A percentile compares a stretch with the other conserved stretches of the same genome.
phyloP scores from a whole-genome alignment of 2,797 vertebrate species.

The Kryptopterus vitreolus region DNA sequence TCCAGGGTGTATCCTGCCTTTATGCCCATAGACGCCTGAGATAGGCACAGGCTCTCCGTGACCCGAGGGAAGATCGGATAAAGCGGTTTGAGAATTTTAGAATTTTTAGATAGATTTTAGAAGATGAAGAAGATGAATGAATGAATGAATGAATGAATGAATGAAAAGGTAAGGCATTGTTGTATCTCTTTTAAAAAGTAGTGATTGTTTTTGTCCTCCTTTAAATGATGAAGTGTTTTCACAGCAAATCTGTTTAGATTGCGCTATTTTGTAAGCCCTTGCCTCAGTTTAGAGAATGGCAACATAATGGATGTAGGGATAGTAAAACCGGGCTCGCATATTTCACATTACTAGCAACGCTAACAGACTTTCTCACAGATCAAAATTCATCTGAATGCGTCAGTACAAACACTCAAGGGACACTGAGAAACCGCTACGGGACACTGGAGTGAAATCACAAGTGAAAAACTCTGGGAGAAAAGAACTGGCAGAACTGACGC shows the following conservation, averaged over 20 bases:
- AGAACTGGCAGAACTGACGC: slow-evolving; percentile 17
- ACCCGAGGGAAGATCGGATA: no score
- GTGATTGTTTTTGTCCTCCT: no score
- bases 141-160: no score
- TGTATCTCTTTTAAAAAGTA: no score
- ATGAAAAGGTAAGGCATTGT: no score
- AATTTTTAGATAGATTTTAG: no score
- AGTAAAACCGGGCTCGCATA: background rate
- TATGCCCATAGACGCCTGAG: no score
- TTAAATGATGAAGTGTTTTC: background rate
- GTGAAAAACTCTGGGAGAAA: slow-evolving; percentile 1
- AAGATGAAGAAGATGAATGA: no score
- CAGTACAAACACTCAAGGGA: background rate
- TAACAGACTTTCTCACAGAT: background rate
- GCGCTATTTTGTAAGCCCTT: background rate
- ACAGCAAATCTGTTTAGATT: background rate
- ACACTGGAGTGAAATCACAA: background rate
- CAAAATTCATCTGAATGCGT: slow-evolving; percentile 10
- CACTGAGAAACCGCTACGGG: background rate
- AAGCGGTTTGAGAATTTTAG: no score
- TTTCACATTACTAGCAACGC: slow-evolving; percentile 2
- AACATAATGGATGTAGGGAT: background rate
- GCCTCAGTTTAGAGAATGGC: background rate
- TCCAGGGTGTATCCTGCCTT: no score
- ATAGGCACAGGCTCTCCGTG: no score